These are phyloP conservation scores for Myotis brandtii DNA, from an alignment of 2,113 vertebrate genomes.

Conservation along the genomic window DNA sequence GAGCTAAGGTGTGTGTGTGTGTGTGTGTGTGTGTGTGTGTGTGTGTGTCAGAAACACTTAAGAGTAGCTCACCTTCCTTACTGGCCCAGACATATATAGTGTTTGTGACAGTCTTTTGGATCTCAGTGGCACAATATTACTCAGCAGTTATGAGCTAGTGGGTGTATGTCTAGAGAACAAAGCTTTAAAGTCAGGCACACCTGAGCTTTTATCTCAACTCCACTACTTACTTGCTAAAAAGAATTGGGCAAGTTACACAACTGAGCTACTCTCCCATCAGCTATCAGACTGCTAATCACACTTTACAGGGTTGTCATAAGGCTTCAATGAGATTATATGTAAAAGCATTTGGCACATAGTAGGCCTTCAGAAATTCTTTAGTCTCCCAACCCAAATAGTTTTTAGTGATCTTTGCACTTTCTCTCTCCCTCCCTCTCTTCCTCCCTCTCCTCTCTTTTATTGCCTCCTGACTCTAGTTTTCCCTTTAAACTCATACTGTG, in stretches of 20 bases:
- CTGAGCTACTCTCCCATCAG: not conserved
- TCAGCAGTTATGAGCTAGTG: not conserved
- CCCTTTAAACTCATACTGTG: slow-evolving; percentile 40
- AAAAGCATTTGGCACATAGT: not conserved
- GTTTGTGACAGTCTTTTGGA: not conserved
- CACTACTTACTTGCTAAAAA: not conserved
- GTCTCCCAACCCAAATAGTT: not conserved
- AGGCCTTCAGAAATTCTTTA: not conserved
- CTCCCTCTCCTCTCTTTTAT: not conserved
- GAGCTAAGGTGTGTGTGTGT: not conserved
- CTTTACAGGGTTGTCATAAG: not conserved
- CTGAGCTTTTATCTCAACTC: not conserved
- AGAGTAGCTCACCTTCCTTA: not conserved
- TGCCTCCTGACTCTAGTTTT: slow-evolving; percentile 41
- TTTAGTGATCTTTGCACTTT: not conserved
- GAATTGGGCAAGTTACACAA: not conserved
- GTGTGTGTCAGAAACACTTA: not conserved
- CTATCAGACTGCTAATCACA: not conserved
- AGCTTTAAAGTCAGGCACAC: not conserved
- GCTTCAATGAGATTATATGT: not conserved
- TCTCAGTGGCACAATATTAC: not conserved
- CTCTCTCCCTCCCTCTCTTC: fast-evolving
- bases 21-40: no score
- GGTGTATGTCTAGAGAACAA: not conserved
- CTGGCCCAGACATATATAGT: no score